Percentiles rank a stretch among this genome's conserved stretches.
phyloP scores from a whole-genome alignment of 2,888 invertebrate species.

The Rhingia campestris region DNA sequence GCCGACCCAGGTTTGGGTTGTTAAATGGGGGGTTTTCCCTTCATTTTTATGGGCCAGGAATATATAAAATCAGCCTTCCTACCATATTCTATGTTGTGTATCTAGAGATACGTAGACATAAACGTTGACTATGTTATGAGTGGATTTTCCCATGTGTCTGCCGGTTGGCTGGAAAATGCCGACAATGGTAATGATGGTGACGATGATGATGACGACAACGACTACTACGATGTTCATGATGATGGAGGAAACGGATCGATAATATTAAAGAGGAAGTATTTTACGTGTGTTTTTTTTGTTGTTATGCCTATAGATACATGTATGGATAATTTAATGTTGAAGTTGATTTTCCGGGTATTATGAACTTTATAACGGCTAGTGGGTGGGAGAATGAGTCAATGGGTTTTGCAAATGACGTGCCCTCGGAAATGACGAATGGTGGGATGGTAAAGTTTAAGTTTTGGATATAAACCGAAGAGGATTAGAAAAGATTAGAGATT shows the following conservation, averaged over 20 bases:
- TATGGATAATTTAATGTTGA: conserved; percentile 13
- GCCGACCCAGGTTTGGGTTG: conserved; percentile 46
- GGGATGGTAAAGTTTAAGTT: neutral
- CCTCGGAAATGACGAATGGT: conserved; percentile 9
- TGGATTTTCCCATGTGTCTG: conserved; percentile 71
- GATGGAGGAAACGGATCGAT: conserved; percentile 75
- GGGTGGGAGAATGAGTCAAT: conserved; percentile 49
- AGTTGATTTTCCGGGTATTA: conserved; percentile 47
- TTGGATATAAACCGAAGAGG: neutral
- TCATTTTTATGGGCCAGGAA: conserved; percentile 34
- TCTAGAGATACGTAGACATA: conserved; percentile 38
- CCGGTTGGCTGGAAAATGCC: conserved; percentile 68
- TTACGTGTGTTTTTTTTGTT: conserved; percentile 29
- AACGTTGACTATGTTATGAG: conserved; percentile 29
- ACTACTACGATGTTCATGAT: conserved; percentile 28
- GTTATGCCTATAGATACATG: conserved; percentile 22
- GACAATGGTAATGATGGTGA: conserved; percentile 42
- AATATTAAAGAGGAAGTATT: conserved; percentile 75
- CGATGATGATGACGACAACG: conserved; percentile 27
- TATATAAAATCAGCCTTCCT: conserved; percentile 29
- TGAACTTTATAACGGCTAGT: conserved; percentile 38
- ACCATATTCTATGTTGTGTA: conserved; percentile 19
- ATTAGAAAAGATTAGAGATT: no score
- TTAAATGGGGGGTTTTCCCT: conserved; percentile 25
- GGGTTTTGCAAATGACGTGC: conserved; percentile 24